A percentile compares a stretch with the other conserved stretches of the same genome.
phyloP scores from a whole-genome alignment of 2,888 invertebrate species.

The Branchipolynoe longqiensis region DNA sequence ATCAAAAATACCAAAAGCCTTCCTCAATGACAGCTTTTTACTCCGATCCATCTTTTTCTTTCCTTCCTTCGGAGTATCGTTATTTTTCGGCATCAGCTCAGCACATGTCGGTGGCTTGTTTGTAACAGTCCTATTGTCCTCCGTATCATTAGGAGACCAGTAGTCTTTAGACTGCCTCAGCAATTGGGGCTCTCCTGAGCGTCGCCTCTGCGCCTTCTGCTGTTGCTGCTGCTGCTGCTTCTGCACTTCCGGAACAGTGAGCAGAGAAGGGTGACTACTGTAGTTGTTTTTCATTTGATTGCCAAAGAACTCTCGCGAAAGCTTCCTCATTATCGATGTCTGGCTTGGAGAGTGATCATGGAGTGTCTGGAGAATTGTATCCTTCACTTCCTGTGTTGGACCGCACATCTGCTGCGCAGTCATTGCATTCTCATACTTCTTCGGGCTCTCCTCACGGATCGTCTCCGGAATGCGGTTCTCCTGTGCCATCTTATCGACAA shows the following conservation, averaged over 20 bases:
- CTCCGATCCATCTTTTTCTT: slow-evolving; percentile 57
- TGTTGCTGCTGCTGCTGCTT: not conserved
- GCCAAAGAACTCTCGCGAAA: slow-evolving; percentile 77
- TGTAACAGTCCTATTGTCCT: not conserved
- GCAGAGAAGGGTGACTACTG: slow-evolving; percentile 13
- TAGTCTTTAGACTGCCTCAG: slow-evolving; percentile 51
- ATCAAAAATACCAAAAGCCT: slow-evolving; percentile 76
- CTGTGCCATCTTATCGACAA: slow-evolving; percentile 55
- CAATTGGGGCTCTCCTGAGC: slow-evolving; percentile 2
- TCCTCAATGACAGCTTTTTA: slow-evolving; percentile 71
- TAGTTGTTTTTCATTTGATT: slow-evolving; percentile 35
- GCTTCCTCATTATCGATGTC: slow-evolving; percentile 76
- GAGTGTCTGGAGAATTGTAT: slow-evolving; percentile 55
- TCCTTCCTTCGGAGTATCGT: slow-evolving; percentile 48
- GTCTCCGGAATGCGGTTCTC: slow-evolving; percentile 56
- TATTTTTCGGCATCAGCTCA: slow-evolving; percentile 54
- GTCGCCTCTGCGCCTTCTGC: not conserved
- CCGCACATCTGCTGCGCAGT: not conserved
- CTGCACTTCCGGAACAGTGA: not conserved
- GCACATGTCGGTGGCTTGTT: slow-evolving; percentile 67
- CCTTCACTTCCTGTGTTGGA: slow-evolving; percentile 39
- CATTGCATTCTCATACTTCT: not conserved
- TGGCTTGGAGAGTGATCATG: slow-evolving; percentile 69
- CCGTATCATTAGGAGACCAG: slow-evolving; percentile 37
- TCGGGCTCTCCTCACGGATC: slow-evolving; percentile 33